Evolutionary conservation across 2,113 vertebrate species (phyloP), one percentile per base, ranked within the genome.

Genomic region (Psittacara wagleri): DNA sequence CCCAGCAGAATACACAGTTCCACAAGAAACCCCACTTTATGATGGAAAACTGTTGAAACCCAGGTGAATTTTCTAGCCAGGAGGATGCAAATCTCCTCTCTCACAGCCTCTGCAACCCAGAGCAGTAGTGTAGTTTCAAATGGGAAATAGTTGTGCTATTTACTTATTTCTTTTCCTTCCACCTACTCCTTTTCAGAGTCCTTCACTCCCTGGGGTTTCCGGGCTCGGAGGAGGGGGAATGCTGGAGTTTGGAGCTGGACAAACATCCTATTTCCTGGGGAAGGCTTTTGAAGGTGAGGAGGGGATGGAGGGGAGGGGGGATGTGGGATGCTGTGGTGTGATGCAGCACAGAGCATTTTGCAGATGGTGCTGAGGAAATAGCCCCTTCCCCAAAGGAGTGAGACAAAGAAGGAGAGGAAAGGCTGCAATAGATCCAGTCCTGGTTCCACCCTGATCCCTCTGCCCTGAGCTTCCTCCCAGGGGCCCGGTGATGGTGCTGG

Each of bases 261-360:
- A 94, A 94, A 92, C 93, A 92, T 92, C 85, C 93, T 24, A 17
- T 66, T 88, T 88, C 84, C 93, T 76, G 80, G 81, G 3, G 3
- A 64, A 48, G 63, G 57, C 64, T 79, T 75, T 33, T 46, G 79
- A 70, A 80, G 74, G 23, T 0, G 1, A 70, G 84, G 68, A 54
- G n/a, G 69, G 74, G 80, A 41, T 25, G 68, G 62, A 59, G 64
- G 62, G 44, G 44, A 52, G n/a, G 24, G 69, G 41, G 27, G 54
- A 67, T 13, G 49, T 6, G 1, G 59, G 59, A 74, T 46, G 48
- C 59, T n/a, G 35, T 9, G 11, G 24, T 2, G 3, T 54, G 61
- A 55, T 2, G 13, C 27, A 1, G 24, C 37, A 2, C 41, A 3
- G 23, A 22, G 62, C 8, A 15, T 41, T 59, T 11, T 17, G 23